Evolutionary conservation across 2,888 invertebrate species (phyloP), one percentile per base, ranked within the genome.

Genomic region (Adineta ricciae): DNA sequence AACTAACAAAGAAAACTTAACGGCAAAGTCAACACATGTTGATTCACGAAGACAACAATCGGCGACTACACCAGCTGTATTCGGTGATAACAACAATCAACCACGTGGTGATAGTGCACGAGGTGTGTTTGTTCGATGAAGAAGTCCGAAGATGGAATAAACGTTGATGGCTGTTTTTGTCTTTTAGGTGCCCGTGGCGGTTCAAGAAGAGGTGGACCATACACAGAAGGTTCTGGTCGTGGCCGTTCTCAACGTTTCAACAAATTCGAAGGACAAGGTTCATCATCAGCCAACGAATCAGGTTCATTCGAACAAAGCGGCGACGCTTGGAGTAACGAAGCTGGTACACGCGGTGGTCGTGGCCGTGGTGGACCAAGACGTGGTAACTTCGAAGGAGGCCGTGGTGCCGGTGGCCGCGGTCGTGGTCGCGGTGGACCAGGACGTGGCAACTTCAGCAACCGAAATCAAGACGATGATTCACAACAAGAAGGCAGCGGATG

Each of bases 171-270:
- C 16, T 36, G 21, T 72, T 19, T 41, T 41, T 41, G 14, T 32
- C 19, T n/a, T 78, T 9, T 78, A 78, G 38, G 38, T n/a, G 21
- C n/a, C 14, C 78, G 78, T 14, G 78, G 78, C 41, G 78, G 78
- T 78, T 41, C 78, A 78, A 78, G 78, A 78, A n/a, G 78, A 78
- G 78, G 78, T 78, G 41, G 78, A 11, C 78, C 38, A 78, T 41
- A 21, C 19, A 41, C 8, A 41, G 78, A 41, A 16, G 41, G 78
- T 64, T 27, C 64, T 64, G 64, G 64, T 16, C 64, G 64, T 32
- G 64, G 64, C 19, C 32, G 64, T 64, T 64, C 64, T 32, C 64
- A 64, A 64, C 64, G 64, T 64, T 64, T 64, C 8, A 64, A 32
- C 19, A 64, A 64, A 64, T 64, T 64, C 19, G 64, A 64, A 64